These are phyloP conservation scores for Malurus cyaneus DNA, from an alignment of 2,113 vertebrate species.

Conservation along the genomic window DNA sequence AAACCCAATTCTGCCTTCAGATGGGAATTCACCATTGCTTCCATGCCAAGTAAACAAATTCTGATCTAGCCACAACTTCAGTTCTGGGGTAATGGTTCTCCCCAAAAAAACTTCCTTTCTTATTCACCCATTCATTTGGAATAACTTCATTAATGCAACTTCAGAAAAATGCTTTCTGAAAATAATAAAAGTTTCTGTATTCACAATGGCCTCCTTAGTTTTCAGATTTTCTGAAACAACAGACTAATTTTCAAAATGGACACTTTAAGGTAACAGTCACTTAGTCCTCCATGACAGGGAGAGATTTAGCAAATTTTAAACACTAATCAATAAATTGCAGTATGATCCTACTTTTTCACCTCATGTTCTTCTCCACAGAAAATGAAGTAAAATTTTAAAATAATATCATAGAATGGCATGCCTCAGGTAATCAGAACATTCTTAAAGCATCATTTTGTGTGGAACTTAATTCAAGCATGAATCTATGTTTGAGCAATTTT, in stretches of 20 bases:
- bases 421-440: not conserved
- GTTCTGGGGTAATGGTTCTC: not conserved
- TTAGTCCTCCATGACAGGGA: not conserved
- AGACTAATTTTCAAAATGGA: not conserved
- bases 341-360: not conserved
- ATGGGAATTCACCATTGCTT: not conserved
- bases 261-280: not conserved
- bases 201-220: fast-evolving
- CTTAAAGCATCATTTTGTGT: not conserved
- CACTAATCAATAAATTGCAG: not conserved
- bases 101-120: not conserved
- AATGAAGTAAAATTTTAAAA: not conserved
- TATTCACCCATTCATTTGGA: not conserved
- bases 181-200: not conserved
- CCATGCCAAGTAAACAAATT: not conserved
- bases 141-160: not conserved
- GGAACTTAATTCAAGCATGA: not conserved
- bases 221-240: not conserved
- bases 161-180: not conserved
- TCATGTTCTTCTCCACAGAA: not conserved
- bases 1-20: not conserved
- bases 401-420: not conserved
- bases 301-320: not conserved
- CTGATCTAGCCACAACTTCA: not conserved
- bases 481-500: not conserved